Base-by-base conservation (phyloP, 1,140 invertebrate genomes). In the Calycopis cecrops region DNA sequence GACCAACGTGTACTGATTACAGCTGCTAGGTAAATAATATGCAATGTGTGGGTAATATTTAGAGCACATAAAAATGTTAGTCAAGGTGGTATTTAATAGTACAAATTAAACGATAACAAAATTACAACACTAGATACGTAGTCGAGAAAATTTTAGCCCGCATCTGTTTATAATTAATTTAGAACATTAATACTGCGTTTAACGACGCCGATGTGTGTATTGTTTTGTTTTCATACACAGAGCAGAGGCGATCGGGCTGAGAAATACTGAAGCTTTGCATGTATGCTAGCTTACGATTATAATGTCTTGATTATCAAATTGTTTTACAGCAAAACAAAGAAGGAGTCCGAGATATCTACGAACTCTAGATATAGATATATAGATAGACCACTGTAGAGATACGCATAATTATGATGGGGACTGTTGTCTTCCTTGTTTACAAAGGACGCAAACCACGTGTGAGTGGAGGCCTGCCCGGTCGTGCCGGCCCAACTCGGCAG, bases 151-250 rank as follows among this genome's bases (percentile, higher is more conserved):
- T 69, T 74, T 70, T 57, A 70, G 60, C 70, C 55, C 63, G 67
- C 62, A 71, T 64, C 65, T 81, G 75, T 81, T 81, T 79, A 76
- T 79, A 79, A 84, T 84, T 81, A 79, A 81, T 84, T 83, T 78
- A 76, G 75, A 73, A 78, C 70, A 76, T 79, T 79, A 78, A 65
- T 73, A 72, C 60, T 69, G 65, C 62, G 67, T 67, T 62, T 62
- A 69, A 66, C 67, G 60, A 72, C 62, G 67, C 62, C 60, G 61
- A 28, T 28, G 21, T 69, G 69, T 79, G 67, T 73, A 73, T 73
- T 82, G 77, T 82, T 74, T 71, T 78, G 67, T 71, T 82, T 76
- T 66, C 69, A 75, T 76, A 77, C 50, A 64, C 62, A 59, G 2
- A 28, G 21, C 62, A 59, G 2, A 28, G 21, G 40, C n/a, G 40